A percentile compares a stretch with the other conserved stretches of the same genome.
Evolutionary conservation across 2,797 vertebrate genomes (phyloP).

Genomic region (Chrysocyon brachyurus): DNA sequence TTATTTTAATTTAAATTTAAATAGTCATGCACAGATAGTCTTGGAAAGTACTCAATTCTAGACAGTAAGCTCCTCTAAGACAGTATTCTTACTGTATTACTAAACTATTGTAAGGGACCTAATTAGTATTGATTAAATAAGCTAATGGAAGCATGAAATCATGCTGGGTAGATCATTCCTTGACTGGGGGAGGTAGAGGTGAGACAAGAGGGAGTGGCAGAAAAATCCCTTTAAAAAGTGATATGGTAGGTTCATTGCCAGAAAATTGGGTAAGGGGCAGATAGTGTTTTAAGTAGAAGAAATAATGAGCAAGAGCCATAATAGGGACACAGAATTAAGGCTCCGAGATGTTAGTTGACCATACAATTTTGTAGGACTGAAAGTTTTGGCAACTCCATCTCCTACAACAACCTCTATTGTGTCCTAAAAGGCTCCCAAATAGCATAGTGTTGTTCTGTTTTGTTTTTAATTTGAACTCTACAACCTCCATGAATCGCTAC

Average conservation of each 20-base stretch:
- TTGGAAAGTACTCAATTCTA: background rate
- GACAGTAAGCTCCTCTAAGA: background rate
- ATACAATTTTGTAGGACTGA: accelerated
- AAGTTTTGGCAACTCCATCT: background rate
- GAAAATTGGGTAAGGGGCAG: background rate
- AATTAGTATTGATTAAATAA: background rate
- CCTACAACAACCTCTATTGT: accelerated
- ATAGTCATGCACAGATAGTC: background rate
- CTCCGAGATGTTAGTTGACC: no score
- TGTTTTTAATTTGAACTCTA: background rate
- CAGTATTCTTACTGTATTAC: background rate
- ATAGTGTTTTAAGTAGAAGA: background rate
- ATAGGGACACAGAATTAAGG: background rate
- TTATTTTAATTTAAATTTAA: constrained; percentile 7
- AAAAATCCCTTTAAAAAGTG: background rate
- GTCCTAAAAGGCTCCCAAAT: background rate
- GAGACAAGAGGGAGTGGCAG: background rate
- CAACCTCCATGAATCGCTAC: background rate
- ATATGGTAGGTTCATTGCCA: background rate
- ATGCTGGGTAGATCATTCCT: background rate
- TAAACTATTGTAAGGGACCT: background rate
- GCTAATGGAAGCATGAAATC: background rate
- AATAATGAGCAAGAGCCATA: background rate
- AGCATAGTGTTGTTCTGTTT: background rate
- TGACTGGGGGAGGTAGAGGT: background rate